A percentile compares a stretch with the other conserved stretches of the same genome.
phyloP scores from a whole-genome alignment of 2,888 invertebrate species.

The Cheilosia grossa region DNA sequence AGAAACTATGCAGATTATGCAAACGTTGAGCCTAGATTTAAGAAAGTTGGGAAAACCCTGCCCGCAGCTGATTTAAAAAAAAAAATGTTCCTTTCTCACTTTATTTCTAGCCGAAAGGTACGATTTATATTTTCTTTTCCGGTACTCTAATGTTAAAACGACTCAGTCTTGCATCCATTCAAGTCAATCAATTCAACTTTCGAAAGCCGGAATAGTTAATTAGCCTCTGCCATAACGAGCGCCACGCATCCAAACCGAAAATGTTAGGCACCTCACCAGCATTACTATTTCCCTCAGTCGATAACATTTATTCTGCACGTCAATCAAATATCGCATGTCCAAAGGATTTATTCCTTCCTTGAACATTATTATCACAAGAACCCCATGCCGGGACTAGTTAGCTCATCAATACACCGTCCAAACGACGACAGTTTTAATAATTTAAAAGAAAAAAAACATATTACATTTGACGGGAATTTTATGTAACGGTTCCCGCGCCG shows the following conservation, averaged over 20 bases:
- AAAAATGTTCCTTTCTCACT: no score
- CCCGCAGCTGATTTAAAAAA: no score
- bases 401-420: slow-evolving; percentile 44
- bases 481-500: slow-evolving; percentile 60
- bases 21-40: no score
- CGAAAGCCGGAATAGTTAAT: slow-evolving; percentile 16
- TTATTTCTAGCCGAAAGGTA: no score
- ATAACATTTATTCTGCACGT: slow-evolving; percentile 65
- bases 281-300: slow-evolving; percentile 29
- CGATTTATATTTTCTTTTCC: no score
- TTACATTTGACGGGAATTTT: slow-evolving; percentile 71
- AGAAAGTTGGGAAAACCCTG: no score
- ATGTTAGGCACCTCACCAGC: slow-evolving; percentile 17
- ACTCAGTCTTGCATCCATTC: not conserved
- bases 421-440: slow-evolving; percentile 58
- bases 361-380: slow-evolving; percentile 25
- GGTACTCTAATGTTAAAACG: no score
- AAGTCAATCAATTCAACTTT: slow-evolving; percentile 10
- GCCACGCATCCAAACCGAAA: not conserved
- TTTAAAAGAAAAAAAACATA: slow-evolving; percentile 32
- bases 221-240: not conserved
- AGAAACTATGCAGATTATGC: no score
- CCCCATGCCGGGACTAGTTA: slow-evolving; percentile 37
- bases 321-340: slow-evolving; percentile 66
- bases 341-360: slow-evolving; percentile 60